Percentiles rank a stretch among this genome's conserved stretches.
These are phyloP conservation scores for Aplodontia rufa DNA, from an alignment of 2,113 vertebrate genomes.

Conservation along the genomic window DNA sequence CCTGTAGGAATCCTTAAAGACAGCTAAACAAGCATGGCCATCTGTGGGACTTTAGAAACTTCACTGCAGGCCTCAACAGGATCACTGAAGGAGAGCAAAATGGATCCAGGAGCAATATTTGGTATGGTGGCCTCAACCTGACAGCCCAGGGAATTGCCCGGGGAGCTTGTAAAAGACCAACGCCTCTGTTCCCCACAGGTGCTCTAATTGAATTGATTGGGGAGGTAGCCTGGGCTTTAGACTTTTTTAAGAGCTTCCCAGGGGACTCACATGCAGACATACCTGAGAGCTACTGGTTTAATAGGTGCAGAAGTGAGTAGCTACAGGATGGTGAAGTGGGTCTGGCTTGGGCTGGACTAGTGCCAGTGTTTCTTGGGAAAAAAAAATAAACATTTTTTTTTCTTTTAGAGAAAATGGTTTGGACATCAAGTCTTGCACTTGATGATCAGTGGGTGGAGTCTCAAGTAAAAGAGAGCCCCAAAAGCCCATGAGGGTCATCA, in stretches of 20 bases:
- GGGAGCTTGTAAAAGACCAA: not conserved
- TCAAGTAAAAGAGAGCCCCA: not conserved
- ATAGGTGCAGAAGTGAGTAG: not conserved
- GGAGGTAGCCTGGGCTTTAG: not conserved
- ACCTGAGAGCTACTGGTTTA: not conserved
- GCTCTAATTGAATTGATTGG: not conserved
- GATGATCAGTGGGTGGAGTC: not conserved
- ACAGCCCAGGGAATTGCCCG: accelerated
- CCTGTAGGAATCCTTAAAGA: not conserved
- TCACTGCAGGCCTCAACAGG: not conserved
- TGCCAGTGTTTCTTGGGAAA: not conserved
- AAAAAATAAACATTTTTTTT: not conserved
- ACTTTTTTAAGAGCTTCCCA: not conserved
- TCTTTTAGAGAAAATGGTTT: not conserved
- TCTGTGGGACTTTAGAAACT: not conserved
- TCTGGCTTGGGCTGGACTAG: not conserved
- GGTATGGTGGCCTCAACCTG: not conserved
- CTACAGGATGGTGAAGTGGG: not conserved
- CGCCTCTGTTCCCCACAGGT: not conserved
- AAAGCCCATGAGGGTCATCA: not conserved
- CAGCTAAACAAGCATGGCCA: not conserved
- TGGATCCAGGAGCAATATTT: not conserved
- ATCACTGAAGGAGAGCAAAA: not conserved
- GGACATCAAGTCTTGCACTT: not conserved
- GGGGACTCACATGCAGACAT: not conserved